These are phyloP conservation scores for Sciurus niger DNA, from an alignment of 2,113 vertebrate genomes.

Conservation along the genomic window DNA sequence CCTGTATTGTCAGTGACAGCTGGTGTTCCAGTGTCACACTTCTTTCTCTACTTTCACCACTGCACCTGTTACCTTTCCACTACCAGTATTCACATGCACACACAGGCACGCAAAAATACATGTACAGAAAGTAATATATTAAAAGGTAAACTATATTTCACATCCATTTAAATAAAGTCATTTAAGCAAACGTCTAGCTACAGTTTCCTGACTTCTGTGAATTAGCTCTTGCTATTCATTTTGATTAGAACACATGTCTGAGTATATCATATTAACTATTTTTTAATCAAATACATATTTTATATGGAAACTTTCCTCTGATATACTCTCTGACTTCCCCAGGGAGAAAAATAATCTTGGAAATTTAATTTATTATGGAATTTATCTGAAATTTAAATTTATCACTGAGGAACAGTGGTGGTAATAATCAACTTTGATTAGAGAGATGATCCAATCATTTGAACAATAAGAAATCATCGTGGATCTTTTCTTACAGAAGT, in stretches of 20 bases:
- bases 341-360: not conserved
- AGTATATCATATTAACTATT: not conserved
- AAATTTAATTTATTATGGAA: not conserved
- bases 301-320: not conserved
- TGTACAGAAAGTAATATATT: not conserved
- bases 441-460: not conserved
- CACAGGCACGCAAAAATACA: not conserved
- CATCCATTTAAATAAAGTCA: not conserved
- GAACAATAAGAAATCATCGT: not conserved
- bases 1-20: accelerated
- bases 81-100: not conserved
- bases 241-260: not conserved
- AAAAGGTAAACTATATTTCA: not conserved
- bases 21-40: not conserved
- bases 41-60: not conserved
- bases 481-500: not conserved
- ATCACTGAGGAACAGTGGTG: not conserved
- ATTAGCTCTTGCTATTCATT: not conserved
- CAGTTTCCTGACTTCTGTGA: not conserved
- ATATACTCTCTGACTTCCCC: not conserved
- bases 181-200: not conserved
- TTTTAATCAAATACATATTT: not conserved
- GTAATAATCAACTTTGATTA: not conserved
- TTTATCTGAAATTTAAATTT: not conserved
- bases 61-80: accelerated